Percentiles rank a stretch among this genome's conserved stretches.
Conservation (phyloP, 2,113 vertebrate species). For the Chionis minor region DNA sequence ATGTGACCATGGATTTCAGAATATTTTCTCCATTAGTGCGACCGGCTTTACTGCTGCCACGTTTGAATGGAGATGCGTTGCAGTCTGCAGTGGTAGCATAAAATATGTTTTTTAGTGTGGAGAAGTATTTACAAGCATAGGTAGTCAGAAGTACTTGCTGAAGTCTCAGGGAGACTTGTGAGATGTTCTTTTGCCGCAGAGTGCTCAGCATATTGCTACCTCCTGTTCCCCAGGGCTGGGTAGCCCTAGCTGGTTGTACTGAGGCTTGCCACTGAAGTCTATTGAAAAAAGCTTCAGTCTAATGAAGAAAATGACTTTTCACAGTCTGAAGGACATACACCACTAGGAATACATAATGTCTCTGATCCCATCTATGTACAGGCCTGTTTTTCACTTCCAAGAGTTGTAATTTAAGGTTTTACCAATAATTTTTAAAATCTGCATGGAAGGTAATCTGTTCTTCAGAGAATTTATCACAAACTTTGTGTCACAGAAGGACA, state of each 20-base stretch:
- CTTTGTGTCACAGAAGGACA: not conserved
- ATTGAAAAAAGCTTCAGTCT: not conserved
- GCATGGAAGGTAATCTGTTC: not conserved
- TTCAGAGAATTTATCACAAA: not conserved
- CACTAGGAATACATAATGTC: rapidly evolving
- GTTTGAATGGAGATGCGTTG: not conserved
- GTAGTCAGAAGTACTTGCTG: not conserved
- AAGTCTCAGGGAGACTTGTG: not conserved
- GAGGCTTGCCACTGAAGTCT: not conserved
- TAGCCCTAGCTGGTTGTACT: not conserved
- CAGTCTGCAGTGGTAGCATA: not conserved
- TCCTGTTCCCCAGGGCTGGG: not conserved
- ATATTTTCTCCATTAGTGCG: not conserved
- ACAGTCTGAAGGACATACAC: not conserved
- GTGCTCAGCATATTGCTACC: not conserved
- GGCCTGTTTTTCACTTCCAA: not conserved
- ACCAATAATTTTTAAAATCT: not conserved
- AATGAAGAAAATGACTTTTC: not conserved
- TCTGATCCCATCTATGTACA: not conserved
- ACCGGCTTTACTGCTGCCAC: not conserved
- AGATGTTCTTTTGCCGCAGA: not conserved
- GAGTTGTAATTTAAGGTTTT: not conserved
- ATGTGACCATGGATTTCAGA: too few species aligned
- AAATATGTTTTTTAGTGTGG: not conserved
- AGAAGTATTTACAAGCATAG: not conserved